Evolutionary conservation across 2,113 vertebrate genomes (phyloP).

Genomic region (Lethenteron camtschaticum): DNA sequence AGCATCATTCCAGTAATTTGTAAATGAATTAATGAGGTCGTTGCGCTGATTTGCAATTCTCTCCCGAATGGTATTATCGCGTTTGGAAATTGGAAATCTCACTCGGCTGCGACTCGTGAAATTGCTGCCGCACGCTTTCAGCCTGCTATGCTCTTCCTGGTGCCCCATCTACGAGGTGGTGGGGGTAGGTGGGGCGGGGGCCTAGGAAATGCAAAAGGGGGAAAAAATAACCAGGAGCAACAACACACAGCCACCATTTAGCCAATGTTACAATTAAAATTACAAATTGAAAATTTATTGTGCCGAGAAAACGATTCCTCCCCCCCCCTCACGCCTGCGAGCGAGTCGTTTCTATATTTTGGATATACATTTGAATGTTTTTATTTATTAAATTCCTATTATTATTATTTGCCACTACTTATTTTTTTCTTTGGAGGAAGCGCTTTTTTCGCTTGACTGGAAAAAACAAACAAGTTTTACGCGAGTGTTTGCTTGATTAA

Average conservation of each 20-base stretch:
- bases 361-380: not conserved
- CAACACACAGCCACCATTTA: too few relatives aligned
- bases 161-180: not conserved
- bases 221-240: too few relatives aligned
- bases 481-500: too few relatives aligned
- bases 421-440: too few relatives aligned
- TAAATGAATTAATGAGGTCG: conserved; percentile 6
- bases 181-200: too few relatives aligned
- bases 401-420: too few relatives aligned
- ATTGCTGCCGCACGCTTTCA: conserved; percentile 3
- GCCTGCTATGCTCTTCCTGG: not conserved
- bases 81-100: conserved; percentile 5
- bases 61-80: conserved; percentile 5
- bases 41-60: conserved; percentile 5
- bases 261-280: conserved; percentile 4
- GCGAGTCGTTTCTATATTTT: not conserved
- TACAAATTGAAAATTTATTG: conserved; percentile 6
- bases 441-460: too few relatives aligned
- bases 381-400: not conserved
- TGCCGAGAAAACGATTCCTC: conserved; percentile 2
- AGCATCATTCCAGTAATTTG: conserved; percentile 5
- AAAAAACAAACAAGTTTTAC: too few relatives aligned
- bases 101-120: conserved; percentile 6
- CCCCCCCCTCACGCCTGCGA: not conserved
- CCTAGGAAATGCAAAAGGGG: too few relatives aligned